phyloP scores from a whole-genome alignment of 2,113 vertebrate species.

The Uria aalge region DNA sequence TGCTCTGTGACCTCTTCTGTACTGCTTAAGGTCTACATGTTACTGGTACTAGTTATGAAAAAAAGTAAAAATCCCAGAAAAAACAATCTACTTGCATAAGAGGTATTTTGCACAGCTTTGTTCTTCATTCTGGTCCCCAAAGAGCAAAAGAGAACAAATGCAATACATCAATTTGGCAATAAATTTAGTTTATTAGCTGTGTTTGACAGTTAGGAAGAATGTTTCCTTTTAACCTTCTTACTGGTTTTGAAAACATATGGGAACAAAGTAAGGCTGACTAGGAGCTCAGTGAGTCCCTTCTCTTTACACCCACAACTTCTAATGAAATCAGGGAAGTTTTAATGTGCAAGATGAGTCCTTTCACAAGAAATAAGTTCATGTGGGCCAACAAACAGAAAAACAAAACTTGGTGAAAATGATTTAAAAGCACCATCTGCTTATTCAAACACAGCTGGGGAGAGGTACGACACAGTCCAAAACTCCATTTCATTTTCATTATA shows the following conservation, averaged over 20 bases:
- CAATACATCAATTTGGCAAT: background rate
- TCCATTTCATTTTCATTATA: background rate
- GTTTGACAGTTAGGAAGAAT: background rate
- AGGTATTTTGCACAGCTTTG: background rate
- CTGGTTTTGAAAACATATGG: background rate
- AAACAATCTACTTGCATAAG: background rate
- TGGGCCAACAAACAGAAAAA: background rate
- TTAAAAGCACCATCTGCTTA: slow-evolving; percentile 30
- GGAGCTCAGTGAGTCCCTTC: background rate
- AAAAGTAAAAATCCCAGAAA: background rate
- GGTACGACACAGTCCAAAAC: background rate
- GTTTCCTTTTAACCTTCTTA: background rate
- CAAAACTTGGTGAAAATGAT: background rate
- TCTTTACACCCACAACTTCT: background rate
- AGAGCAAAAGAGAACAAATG: background rate
- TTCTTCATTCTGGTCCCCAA: background rate
- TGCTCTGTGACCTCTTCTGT: background rate
- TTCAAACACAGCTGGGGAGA: background rate
- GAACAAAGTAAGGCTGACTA: background rate
- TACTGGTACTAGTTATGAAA: background rate
- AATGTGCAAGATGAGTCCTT: background rate
- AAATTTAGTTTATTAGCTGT: background rate
- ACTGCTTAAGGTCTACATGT: background rate
- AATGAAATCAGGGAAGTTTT: background rate
- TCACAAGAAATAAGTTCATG: background rate